Evolutionary conservation across 2,113 vertebrate species (phyloP).

Genomic region (Mionectes macconnelli): DNA sequence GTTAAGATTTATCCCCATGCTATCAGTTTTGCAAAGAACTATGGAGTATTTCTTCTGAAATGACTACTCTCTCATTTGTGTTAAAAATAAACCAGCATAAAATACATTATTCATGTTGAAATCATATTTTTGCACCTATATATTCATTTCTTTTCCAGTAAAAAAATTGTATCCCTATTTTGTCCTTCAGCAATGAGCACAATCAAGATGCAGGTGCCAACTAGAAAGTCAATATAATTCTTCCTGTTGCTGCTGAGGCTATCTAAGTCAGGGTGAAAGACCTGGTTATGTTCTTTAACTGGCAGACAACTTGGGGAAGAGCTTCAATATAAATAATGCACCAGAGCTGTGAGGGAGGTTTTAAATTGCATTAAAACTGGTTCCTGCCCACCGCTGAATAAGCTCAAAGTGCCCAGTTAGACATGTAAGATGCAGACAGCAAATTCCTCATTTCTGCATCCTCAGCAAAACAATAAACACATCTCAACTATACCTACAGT

Average conservation of each 20-base stretch:
- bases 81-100: background rate
- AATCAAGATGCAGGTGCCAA: background rate
- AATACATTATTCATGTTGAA: background rate
- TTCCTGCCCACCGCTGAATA: background rate
- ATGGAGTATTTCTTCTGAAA: background rate
- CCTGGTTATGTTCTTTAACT: background rate
- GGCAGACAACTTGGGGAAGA: background rate
- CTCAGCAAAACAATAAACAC: background rate
- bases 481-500: background rate
- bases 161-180: background rate
- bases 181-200: background rate
- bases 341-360: background rate
- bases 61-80: background rate
- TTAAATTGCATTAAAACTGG: background rate
- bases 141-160: background rate
- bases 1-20: background rate
- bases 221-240: background rate
- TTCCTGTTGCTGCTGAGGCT: background rate
- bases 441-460: background rate
- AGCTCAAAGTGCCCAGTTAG: background rate
- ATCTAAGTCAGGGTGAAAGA: background rate
- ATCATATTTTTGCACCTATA: background rate
- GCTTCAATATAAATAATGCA: background rate
- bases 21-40: background rate
- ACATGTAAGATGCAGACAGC: background rate